Base-by-base conservation (phyloP, 2,888 invertebrate species). In the Cataglyphis rosenhaueri region DNA sequence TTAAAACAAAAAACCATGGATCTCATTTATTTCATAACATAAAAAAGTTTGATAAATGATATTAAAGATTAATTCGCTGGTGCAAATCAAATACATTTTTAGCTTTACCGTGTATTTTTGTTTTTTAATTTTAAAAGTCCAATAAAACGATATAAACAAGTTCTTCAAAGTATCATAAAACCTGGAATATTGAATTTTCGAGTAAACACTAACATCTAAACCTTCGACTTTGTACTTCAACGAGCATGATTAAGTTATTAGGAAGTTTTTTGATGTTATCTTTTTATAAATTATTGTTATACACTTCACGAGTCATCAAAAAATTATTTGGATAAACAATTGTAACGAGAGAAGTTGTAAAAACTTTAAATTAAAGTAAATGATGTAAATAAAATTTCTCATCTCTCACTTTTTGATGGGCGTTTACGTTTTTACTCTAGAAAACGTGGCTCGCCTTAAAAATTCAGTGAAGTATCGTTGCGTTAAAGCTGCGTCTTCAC, bases 381-480 rank as follows among this genome's bases (percentile, higher is more conserved):
- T 55, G 32, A 74, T 86, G 84, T 88, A 87, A 89, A 89, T 87
- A 88, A 89, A 87, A 84, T 79, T 75, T 82, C 52, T 83, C 18
- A 55, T 74, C 65, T 55, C 29, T 21, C 68, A 41, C 76, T 79
- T 52, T 52, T 61, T 62, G 70, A 78, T 85, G 52, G 74, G 64
- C 38, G 38, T 57, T 61, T 74, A 62, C 81, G 81, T 76, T 66
- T 83, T 52, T 68, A 66, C 48, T 52, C 10, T 38, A 35, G 61
- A 66, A 70, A 82, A 84, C 52, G 87, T 78, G 83, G 74, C 81
- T 84, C 55, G 55, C 64, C 10, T 48, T 41, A 38, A 52, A 38
- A 55, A 55, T 62, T 73, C 18, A 70, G 18, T n/a, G 32, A 29
- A 55, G 21, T 57, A 64, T 52, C 65, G 48, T 73, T 35, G 44